phyloP scores from a whole-genome alignment of 2,888 invertebrate species.

The Microchrysa polita region DNA sequence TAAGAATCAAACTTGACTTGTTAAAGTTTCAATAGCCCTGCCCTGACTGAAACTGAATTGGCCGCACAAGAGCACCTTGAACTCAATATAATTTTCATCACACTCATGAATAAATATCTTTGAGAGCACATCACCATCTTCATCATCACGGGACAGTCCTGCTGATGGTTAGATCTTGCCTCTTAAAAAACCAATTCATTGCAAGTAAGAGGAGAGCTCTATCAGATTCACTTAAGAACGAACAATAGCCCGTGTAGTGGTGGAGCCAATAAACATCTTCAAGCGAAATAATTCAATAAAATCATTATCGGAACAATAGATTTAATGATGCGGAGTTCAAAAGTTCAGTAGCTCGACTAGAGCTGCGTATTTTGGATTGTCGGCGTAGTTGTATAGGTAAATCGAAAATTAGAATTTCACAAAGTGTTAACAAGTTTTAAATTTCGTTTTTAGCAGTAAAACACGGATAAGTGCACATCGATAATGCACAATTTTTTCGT shows the following conservation, averaged over 20 bases:
- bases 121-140: neutral
- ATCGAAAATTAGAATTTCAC: too few relatives aligned
- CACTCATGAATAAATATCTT: neutral
- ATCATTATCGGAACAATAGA: slow-evolving; percentile 39
- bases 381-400: too few relatives aligned
- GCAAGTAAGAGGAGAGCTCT: too few relatives aligned
- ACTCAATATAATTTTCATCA: slow-evolving; percentile 19
- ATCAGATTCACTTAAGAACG: neutral
- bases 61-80: slow-evolving; percentile 32
- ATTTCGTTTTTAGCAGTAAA: too few relatives aligned
- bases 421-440: too few relatives aligned
- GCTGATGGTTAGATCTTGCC: too few relatives aligned
- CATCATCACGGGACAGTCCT: too few relatives aligned
- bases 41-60: slow-evolving; percentile 30
- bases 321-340: slow-evolving; percentile 36
- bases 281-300: slow-evolving; percentile 35
- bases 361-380: neutral
- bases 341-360: slow-evolving; percentile 20
- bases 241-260: neutral
- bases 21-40: slow-evolving; percentile 24
- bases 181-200: slow-evolving; percentile 1
- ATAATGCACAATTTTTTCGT: too few relatives aligned
- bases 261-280: neutral
- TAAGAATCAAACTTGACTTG: slow-evolving; percentile 27
- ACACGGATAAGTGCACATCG: too few relatives aligned